Percentiles rank a stretch among this genome's conserved stretches.
phyloP scores from a whole-genome alignment of 2,888 invertebrate genomes.

The Sussaba pulchella region DNA sequence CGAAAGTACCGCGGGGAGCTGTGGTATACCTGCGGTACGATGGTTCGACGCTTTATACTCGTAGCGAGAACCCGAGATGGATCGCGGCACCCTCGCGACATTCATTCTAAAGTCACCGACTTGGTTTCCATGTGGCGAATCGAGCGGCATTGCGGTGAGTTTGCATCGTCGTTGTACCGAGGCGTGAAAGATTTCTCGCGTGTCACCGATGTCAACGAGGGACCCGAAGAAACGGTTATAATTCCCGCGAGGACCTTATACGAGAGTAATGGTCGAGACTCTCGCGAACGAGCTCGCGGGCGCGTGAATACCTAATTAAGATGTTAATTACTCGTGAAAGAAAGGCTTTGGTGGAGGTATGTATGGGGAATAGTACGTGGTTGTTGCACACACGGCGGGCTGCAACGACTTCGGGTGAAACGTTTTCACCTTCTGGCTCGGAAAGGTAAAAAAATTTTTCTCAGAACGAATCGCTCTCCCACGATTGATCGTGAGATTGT shows the following conservation, averaged over 20 bases:
- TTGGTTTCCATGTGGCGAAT: not conserved
- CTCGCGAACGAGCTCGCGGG: constrained; percentile 47
- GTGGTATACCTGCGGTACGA: too few relatives aligned
- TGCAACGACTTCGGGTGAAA: not conserved
- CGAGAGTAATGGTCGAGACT: constrained; percentile 45
- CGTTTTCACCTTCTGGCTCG: not conserved
- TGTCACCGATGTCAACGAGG: constrained; percentile 62
- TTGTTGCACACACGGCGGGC: too few relatives aligned
- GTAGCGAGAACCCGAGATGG: too few relatives aligned
- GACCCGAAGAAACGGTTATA: constrained; percentile 44
- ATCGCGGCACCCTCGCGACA: not conserved
- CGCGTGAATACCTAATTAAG: constrained; percentile 82
- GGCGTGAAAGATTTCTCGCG: constrained; percentile 59
- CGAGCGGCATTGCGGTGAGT: too few relatives aligned
- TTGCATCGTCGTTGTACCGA: constrained; percentile 2
- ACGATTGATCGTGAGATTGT: constrained; percentile 61
- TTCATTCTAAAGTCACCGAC: not conserved
- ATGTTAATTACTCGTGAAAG: constrained; percentile 79
- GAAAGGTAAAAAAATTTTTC: constrained; percentile 52
- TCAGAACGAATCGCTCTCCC: constrained; percentile 49
- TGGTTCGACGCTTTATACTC: too few relatives aligned
- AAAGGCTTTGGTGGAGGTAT: constrained; percentile 47
- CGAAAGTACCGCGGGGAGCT: too few relatives aligned
- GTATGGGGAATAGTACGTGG: too few relatives aligned
- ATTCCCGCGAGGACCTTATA: constrained; percentile 51